Conservation (phyloP, 53 echinoderm and acorn worm species). For the Actinopyga echinites region DNA sequence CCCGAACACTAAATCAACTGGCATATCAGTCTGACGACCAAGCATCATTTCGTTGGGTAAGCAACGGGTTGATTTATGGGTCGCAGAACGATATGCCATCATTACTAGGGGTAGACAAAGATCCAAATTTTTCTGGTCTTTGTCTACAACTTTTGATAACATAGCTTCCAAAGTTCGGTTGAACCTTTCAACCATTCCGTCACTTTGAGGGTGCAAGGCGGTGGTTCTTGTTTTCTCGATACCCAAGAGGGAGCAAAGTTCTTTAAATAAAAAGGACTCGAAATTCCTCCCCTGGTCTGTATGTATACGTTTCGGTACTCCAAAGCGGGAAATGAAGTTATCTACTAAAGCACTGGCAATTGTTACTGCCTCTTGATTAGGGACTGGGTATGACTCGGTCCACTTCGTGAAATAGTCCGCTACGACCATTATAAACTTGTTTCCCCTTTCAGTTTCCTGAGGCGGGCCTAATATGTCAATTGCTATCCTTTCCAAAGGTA, state of each 20-base stretch:
- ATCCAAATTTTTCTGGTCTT: slow-evolving; percentile 22
- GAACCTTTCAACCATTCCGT: slow-evolving; percentile 49
- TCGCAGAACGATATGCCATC: slow-evolving; percentile 39
- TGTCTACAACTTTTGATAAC: slow-evolving; percentile 32
- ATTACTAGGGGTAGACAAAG: slow-evolving; percentile 10
- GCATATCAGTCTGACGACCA: neutral
- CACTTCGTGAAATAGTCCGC: slow-evolving; percentile 54
- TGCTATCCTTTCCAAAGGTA: slow-evolving; percentile 40
- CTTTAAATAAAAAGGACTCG: slow-evolving; percentile 29
- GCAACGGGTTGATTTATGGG: slow-evolving; percentile 13
- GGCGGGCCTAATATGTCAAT: slow-evolving; percentile 34
- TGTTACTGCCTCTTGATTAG: slow-evolving; percentile 28
- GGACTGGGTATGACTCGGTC: slow-evolving; percentile 37
- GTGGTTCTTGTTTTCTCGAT: slow-evolving; percentile 42
- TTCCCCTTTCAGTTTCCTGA: slow-evolving; percentile 4
- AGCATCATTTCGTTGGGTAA: slow-evolving; percentile 43
- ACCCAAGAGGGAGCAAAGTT: slow-evolving; percentile 27
- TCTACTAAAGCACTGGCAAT: slow-evolving; percentile 28
- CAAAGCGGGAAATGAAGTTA: slow-evolving; percentile 16
- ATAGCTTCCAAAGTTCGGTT: slow-evolving; percentile 36
- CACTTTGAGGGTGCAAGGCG: slow-evolving; percentile 52
- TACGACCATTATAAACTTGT: slow-evolving; percentile 34
- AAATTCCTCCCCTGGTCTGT: slow-evolving; percentile 51
- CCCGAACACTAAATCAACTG: slow-evolving; percentile 10
- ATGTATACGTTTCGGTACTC: slow-evolving; percentile 9